phyloP scores from a whole-genome alignment of 2,888 invertebrate species.

The Agrochola macilenta region DNA sequence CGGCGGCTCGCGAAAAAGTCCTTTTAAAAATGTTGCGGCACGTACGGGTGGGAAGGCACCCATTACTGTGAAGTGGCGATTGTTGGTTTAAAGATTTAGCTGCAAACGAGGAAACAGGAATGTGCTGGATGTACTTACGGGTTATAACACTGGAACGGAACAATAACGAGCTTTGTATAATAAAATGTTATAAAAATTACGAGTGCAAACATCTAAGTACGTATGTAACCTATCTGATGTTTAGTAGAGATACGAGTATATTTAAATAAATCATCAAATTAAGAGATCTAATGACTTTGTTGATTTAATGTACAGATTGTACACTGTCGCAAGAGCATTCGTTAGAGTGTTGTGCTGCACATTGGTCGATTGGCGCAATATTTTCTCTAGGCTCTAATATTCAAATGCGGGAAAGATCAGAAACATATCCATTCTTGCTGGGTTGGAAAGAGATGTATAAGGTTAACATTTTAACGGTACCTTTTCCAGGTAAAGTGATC shows the following conservation, averaged over 20 bases:
- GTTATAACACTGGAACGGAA: constrained; percentile 18
- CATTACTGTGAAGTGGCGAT: constrained; percentile 89
- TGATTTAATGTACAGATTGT: not conserved
- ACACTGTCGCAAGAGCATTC: not conserved
- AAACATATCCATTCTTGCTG: not conserved
- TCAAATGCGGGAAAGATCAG: not conserved
- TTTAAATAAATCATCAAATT: not conserved
- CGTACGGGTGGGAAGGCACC: constrained; percentile 88
- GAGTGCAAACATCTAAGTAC: not conserved
- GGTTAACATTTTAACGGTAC: not conserved
- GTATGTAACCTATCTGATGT: not conserved
- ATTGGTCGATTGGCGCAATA: not conserved
- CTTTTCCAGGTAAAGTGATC: constrained; percentile 60
- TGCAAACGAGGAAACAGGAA: constrained; percentile 76
- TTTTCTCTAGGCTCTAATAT: not conserved
- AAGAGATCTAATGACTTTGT: no score
- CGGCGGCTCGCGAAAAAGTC: constrained; percentile 89
- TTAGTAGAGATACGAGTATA: not conserved
- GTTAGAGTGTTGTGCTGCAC: not conserved
- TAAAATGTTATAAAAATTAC: not conserved
- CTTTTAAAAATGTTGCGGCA: constrained; percentile 90
- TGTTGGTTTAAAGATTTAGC: constrained; percentile 90
- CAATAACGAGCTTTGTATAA: not conserved
- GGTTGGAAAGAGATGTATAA: not conserved
- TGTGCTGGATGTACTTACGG: constrained; percentile 26